Evolutionary conservation across 2,113 vertebrate species (phyloP).

Genomic region (Cromileptes altivelis): DNA sequence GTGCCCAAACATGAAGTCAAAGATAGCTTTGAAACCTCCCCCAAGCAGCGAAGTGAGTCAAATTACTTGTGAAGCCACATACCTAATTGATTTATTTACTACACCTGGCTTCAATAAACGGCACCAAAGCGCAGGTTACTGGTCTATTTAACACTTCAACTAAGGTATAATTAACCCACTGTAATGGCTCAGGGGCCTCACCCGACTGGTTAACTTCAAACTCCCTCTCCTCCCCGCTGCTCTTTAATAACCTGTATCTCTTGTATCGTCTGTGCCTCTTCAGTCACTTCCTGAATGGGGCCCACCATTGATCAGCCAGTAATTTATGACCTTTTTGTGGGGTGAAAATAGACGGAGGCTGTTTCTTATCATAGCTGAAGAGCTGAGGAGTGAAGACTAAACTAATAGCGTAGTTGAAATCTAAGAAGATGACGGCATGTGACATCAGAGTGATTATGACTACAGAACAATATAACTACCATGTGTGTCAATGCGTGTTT

Average conservation of each 20-base stretch:
- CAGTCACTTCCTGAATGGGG: conserved; percentile 69
- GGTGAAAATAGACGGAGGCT: conserved; percentile 9
- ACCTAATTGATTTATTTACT: conserved; percentile 76
- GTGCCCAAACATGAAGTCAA: conserved; percentile 5
- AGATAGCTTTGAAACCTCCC: conserved; percentile 43
- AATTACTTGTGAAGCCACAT: conserved; percentile 33
- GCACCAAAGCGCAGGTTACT: conserved; percentile 67
- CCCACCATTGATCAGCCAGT: conserved; percentile 53
- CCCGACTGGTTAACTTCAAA: conserved; percentile 73
- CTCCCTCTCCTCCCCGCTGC: conserved; percentile 16
- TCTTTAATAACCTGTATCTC: conserved; percentile 77
- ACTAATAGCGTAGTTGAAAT: conserved; percentile 15
- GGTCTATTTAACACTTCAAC: conserved; percentile 77
- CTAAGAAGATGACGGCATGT: background rate
- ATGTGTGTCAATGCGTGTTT: conserved; percentile 4
- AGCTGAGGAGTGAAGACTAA: conserved; percentile 4
- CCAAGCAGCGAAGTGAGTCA: conserved; percentile 35
- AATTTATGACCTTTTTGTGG: conserved; percentile 60
- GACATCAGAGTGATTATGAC: conserved; percentile 22
- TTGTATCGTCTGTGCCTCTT: conserved; percentile 61
- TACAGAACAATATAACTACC: background rate
- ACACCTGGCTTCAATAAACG: conserved; percentile 77
- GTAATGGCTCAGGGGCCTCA: conserved; percentile 68
- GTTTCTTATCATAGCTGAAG: conserved; percentile 32
- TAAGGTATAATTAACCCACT: conserved; percentile 72